Conservation (phyloP, 30 jellyfish, hydroid and myxozoan genomes). For the Mastigias papua region DNA sequence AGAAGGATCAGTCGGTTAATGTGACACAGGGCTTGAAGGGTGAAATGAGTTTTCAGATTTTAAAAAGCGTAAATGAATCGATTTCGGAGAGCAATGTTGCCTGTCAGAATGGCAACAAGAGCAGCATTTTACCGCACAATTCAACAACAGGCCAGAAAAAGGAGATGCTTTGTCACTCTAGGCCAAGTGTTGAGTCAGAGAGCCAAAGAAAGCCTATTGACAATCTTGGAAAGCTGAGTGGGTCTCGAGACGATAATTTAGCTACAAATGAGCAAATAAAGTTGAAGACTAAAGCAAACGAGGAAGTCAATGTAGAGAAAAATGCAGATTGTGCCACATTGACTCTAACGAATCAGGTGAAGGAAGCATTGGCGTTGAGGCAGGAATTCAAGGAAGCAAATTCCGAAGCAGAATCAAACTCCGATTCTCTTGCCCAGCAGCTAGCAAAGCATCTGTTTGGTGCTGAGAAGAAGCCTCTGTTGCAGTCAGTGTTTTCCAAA, state of each 20-base stretch:
- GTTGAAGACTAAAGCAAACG: not conserved
- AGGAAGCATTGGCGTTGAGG: not conserved
- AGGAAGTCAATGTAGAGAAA: not conserved
- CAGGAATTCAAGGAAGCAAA: not conserved
- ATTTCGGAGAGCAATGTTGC: not conserved
- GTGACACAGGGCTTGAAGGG: not conserved
- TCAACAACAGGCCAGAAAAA: no score
- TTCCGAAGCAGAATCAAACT: not conserved
- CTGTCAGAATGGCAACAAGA: no score
- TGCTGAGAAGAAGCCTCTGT: conserved; percentile 1
- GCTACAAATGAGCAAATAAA: not conserved
- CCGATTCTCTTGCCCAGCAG: not conserved
- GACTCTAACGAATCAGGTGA: not conserved
- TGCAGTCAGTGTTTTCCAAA: not conserved
- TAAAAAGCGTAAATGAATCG: not conserved
- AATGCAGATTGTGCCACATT: not conserved
- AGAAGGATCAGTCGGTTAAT: not conserved
- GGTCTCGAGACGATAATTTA: not conserved
- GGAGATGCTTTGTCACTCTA: no score
- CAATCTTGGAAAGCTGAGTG: no score
- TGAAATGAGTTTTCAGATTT: not conserved
- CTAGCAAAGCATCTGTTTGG: conserved; percentile 4
- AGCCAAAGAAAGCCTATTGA: no score
- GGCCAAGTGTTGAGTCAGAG: no score
- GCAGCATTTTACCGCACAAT: no score